Evolutionary conservation across 1,140 invertebrate genomes (phyloP), one percentile per base, ranked within the genome.

Genomic region (Bombus picipes): DNA sequence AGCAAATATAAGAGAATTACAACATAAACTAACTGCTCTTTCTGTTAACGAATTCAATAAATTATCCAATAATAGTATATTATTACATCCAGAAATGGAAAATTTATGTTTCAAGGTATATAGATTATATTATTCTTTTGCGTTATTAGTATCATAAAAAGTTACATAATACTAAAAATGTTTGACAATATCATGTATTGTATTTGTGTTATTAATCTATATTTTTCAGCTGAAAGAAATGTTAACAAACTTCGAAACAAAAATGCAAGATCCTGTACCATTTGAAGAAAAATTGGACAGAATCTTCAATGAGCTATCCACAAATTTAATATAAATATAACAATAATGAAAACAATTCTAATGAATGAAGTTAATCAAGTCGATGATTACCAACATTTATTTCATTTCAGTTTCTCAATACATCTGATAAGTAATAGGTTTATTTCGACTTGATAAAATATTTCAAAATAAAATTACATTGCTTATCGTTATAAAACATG

Each of bases 1-100:
- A 68, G 41, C 43, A 47, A 77, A 84, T 70, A 90, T 92, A 37
- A 59, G 89, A 79, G 18, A 87, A 72, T 89, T 93, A 22, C 79
- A 87, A 82, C 41, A 86, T 53, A 88, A 89, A 75, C 6, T 93
- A 77, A 83, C 70, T 34, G 32, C 86, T 10, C 32, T 65, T 25
- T 72, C 72, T 9, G 18, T 68, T 10, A 74, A 88, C 10, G 28
- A 65, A 18, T 71, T 43, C 32, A 43, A 37, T 3, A 62, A 37
- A 15, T n/a, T 13, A 3, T 15, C 47, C 12, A 47, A 25, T 57
- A 32, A 34, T n/a, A 28, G 82, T 25, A 62, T 47, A 39, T 53
- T 43, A 37, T 43, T 62, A 32, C 37, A 81, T 65, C 75, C 75
- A 6, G 80, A 90, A 75, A 83, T 91, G 81, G 77, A 79, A 59